These are phyloP conservation scores for Sinosuthora webbiana DNA, from an alignment of 2,113 vertebrate genomes.

Conservation along the genomic window DNA sequence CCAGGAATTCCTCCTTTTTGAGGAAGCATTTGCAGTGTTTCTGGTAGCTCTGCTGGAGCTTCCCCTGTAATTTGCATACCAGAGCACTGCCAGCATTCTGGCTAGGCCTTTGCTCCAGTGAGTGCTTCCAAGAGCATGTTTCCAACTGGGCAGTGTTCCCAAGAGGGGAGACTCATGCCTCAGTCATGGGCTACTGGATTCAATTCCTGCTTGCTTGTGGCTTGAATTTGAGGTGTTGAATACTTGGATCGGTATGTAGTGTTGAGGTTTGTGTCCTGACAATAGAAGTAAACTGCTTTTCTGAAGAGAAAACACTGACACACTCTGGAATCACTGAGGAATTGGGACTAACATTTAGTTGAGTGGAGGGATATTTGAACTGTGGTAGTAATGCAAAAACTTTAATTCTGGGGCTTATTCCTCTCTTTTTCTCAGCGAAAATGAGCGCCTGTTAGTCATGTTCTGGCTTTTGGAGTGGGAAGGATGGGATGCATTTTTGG, in stretches of 20 bases:
- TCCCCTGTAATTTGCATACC: not conserved
- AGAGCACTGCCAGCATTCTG: not conserved
- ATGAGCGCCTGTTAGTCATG: not conserved
- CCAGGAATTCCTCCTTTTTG: not conserved
- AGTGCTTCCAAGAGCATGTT: not conserved
- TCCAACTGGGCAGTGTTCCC: not conserved
- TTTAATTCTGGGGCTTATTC: not conserved
- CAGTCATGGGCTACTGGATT: not conserved
- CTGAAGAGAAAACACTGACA: accelerated
- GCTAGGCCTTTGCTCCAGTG: not conserved
- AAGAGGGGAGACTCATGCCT: not conserved
- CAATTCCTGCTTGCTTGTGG: not conserved
- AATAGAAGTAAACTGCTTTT: not conserved
- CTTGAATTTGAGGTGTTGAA: not conserved
- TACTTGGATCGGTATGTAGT: not conserved
- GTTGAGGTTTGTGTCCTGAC: not conserved
- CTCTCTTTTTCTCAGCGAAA: not conserved
- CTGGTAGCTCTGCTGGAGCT: not conserved
- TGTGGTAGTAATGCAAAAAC: not conserved
- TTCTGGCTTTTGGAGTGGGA: not conserved
- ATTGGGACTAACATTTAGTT: not conserved
- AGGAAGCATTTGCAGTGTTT: not conserved
- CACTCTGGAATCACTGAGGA: not conserved
- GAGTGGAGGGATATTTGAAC: not conserved
- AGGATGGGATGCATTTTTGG: not conserved